Evolutionary conservation across 2,888 invertebrate genomes (phyloP).

Genomic region (Priapulus caudatus): DNA sequence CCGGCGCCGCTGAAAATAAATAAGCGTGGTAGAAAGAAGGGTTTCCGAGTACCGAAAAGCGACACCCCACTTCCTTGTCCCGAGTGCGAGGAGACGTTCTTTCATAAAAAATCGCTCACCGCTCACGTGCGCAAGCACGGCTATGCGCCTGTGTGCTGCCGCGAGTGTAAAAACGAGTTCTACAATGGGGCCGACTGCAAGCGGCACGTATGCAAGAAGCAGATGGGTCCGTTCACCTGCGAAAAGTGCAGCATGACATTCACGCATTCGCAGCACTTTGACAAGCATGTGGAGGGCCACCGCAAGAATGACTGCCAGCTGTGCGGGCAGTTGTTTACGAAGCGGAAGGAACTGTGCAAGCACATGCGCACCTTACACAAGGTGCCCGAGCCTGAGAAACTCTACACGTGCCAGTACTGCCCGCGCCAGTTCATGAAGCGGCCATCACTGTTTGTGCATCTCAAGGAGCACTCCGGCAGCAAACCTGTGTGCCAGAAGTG

Average conservation of each 20-base stretch:
- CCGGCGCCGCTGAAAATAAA: not conserved
- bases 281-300: constrained; percentile 27
- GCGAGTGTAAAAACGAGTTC: not conserved
- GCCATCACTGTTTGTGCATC: constrained; percentile 26
- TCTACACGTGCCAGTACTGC: constrained; percentile 28
- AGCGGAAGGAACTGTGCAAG: constrained; percentile 23
- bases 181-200: not conserved
- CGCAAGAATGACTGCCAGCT: constrained; percentile 25
- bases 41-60: not conserved
- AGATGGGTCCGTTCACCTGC: constrained; percentile 10
- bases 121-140: not conserved
- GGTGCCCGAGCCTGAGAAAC: constrained; percentile 21
- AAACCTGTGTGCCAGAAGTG: constrained; percentile 29
- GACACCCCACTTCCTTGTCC: not conserved
- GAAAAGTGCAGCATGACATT: constrained; percentile 16
- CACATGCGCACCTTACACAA: constrained; percentile 27
- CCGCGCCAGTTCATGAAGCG: constrained; percentile 26
- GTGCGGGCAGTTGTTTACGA: constrained; percentile 25
- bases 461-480: constrained; percentile 26
- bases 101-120: not conserved
- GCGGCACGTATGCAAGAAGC: not conserved
- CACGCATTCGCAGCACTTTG: constrained; percentile 14
- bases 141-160: not conserved
- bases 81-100: not conserved
- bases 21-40: not conserved